phyloP scores from a whole-genome alignment of 2,888 invertebrate genomes.

The Archaeoteleia sp. region DNA sequence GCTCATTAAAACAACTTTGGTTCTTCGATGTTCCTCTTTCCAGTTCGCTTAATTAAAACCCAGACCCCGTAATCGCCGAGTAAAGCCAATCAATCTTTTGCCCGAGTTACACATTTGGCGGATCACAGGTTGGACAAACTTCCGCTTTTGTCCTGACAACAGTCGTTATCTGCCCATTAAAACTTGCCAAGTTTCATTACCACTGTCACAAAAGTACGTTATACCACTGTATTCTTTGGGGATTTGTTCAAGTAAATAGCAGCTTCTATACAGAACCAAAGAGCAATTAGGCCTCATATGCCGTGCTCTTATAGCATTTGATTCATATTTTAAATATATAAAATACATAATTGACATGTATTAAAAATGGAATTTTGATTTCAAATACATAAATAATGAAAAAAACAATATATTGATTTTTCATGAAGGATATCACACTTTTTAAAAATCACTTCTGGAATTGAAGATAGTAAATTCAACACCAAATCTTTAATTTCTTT shows the following conservation, averaged over 20 bases:
- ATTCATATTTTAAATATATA: too few relatives aligned
- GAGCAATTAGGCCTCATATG: too few relatives aligned
- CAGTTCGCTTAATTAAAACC: slow-evolving; percentile 39
- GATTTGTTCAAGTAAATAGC: slow-evolving; percentile 9
- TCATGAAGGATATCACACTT: too few relatives aligned
- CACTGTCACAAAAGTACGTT: slow-evolving; percentile 22
- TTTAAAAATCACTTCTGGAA: too few relatives aligned
- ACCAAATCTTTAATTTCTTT: too few relatives aligned
- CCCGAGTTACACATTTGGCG: slow-evolving; percentile 20
- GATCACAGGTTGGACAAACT: slow-evolving; percentile 30
- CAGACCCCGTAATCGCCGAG: slow-evolving; percentile 13
- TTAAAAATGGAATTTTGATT: too few relatives aligned
- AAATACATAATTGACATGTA: too few relatives aligned
- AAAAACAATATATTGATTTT: too few relatives aligned
- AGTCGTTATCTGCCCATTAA: slow-evolving; percentile 40
- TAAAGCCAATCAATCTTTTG: slow-evolving; percentile 38
- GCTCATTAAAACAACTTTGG: slow-evolving; percentile 24
- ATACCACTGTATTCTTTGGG: slow-evolving; percentile 15
- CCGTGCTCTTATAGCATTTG: too few relatives aligned
- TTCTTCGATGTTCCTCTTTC: slow-evolving; percentile 9
- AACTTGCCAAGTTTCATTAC: slow-evolving; percentile 41
- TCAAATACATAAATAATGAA: too few relatives aligned
- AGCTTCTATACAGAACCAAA: too few relatives aligned
- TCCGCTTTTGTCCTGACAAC: slow-evolving; percentile 25
- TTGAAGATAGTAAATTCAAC: too few relatives aligned